Evolutionary conservation across 2,113 vertebrate species (phyloP).

Genomic region (Otus sunia): DNA sequence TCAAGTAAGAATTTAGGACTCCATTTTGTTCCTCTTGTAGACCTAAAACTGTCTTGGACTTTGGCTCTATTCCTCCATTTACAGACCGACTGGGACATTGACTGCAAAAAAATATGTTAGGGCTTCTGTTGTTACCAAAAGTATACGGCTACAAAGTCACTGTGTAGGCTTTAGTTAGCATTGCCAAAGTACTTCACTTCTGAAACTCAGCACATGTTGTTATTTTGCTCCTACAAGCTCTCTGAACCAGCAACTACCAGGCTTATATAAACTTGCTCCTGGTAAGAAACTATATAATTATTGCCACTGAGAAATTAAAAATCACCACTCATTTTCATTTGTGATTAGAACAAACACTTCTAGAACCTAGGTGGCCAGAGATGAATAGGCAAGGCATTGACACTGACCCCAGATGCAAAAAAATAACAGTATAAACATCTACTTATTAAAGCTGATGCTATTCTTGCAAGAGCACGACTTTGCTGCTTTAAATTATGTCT

Average conservation of each 20-base stretch:
- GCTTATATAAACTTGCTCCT: not conserved
- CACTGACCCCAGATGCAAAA: not conserved
- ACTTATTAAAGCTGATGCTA: not conserved
- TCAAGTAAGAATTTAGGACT: not conserved
- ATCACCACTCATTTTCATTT: not conserved
- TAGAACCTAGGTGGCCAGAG: not conserved
- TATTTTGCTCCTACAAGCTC: not conserved
- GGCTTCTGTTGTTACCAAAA: not conserved
- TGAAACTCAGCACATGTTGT: not conserved
- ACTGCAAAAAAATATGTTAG: not conserved
- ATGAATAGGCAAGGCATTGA: not conserved
- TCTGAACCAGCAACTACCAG: not conserved
- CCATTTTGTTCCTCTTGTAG: not conserved
- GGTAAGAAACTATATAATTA: not conserved
- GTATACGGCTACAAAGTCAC: not conserved
- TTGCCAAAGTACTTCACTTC: not conserved
- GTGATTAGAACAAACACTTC: not conserved
- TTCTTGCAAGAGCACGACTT: not conserved
- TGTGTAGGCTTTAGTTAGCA: not conserved
- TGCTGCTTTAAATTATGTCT: not conserved
- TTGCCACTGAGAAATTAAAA: not conserved
- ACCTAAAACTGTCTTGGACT: not conserved
- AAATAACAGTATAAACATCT: not conserved
- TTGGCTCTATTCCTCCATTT: not conserved
- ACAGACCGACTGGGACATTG: not conserved